Conservation (phyloP, 2,888 invertebrate species). For the Agriotes lineatus region DNA sequence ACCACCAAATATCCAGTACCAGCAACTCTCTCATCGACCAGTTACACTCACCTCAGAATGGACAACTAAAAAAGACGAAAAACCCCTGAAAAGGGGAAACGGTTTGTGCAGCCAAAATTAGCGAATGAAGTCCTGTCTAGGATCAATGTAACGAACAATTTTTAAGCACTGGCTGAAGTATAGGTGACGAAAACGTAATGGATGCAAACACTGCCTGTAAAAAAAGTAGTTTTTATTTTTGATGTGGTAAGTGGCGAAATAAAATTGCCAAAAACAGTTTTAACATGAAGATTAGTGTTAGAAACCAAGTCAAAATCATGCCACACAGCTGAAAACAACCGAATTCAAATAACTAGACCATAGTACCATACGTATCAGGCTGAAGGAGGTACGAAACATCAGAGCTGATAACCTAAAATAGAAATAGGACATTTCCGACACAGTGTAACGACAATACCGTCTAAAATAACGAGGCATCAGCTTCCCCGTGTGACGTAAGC, state of each 20-base stretch:
- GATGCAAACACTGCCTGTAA: not conserved
- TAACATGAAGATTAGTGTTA: not conserved
- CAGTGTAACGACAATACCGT: too few relatives aligned
- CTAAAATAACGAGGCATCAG: too few relatives aligned
- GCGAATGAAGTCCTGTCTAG: not conserved
- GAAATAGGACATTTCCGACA: too few relatives aligned
- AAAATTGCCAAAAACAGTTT: not conserved
- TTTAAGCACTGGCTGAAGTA: not conserved
- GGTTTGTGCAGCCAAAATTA: too few relatives aligned
- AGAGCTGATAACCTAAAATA: too few relatives aligned
- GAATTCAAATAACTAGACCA: not conserved
- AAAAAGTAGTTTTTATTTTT: not conserved
- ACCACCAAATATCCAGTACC: not conserved
- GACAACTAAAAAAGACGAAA: not conserved
- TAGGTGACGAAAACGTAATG: not conserved
- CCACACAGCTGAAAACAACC: not conserved
- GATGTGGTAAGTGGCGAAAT: not conserved
- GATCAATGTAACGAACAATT: not conserved
- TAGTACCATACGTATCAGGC: not conserved
- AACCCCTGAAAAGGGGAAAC: not conserved
- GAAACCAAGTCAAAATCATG: not conserved
- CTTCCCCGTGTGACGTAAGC: too few relatives aligned
- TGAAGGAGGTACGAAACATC: too few relatives aligned
- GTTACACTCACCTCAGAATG: not conserved
- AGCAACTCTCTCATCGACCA: not conserved